A percentile compares a stretch with the other conserved stretches of the same genome.
phyloP scores from a whole-genome alignment of 2,113 vertebrate genomes.

The Nestor notabilis region DNA sequence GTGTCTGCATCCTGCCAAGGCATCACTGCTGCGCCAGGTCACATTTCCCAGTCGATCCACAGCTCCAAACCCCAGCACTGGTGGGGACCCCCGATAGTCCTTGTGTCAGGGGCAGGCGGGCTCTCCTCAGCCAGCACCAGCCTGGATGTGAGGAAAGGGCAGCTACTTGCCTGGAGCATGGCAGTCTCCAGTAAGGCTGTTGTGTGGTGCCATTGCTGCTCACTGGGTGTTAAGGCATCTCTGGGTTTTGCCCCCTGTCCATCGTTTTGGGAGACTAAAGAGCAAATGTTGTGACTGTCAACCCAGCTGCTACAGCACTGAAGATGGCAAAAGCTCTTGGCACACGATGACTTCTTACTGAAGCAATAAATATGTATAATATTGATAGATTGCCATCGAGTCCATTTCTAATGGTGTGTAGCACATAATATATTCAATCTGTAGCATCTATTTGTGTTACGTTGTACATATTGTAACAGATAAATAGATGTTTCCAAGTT shows the following conservation, averaged over 20 bases:
- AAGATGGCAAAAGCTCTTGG: background rate
- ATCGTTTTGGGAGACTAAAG: background rate
- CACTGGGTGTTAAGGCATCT: background rate
- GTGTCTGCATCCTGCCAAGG: background rate
- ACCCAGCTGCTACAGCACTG: background rate
- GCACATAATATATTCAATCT: conserved; percentile 36
- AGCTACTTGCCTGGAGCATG: background rate
- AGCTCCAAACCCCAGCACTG: background rate
- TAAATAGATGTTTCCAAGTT: conserved; percentile 37
- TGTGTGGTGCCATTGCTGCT: background rate
- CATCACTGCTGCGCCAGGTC: background rate
- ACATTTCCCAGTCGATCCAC: accelerated
- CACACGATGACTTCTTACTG: background rate
- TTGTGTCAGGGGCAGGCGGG: background rate
- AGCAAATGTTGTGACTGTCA: background rate
- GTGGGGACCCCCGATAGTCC: accelerated
- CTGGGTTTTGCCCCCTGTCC: background rate
- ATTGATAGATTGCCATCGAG: background rate
- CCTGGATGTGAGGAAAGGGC: background rate
- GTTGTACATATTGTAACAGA: background rate
- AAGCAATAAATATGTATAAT: conserved; percentile 17
- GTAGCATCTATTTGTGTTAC: background rate
- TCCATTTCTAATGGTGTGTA: conserved; percentile 42
- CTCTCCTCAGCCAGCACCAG: background rate
- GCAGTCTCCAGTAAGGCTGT: background rate